Percentiles rank a stretch among this genome's conserved stretches.
Conservation (phyloP, 1,140 invertebrate species). For the Drosophila lacteicornis region DNA sequence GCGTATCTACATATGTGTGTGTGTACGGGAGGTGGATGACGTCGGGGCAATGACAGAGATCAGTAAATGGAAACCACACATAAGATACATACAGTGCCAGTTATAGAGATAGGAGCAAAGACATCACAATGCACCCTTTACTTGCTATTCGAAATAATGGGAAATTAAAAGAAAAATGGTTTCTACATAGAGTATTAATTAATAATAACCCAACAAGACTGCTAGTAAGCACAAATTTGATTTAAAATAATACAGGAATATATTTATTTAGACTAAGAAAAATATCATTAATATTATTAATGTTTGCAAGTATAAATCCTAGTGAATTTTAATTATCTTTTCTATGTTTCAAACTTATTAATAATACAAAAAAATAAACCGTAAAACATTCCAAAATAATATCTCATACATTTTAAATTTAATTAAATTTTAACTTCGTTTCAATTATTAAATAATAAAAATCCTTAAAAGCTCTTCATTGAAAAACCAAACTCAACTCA, state of each 20-base stretch:
- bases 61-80: slow-evolving; percentile 45
- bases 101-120: background rate
- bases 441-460: slow-evolving; percentile 1
- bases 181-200: background rate
- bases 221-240: no score
- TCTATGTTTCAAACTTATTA: no score
- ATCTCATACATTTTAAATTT: background rate
- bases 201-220: no score
- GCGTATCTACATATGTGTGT: slow-evolving; percentile 14
- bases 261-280: no score
- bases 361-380: no score
- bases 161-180: background rate
- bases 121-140: background rate
- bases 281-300: no score
- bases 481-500: background rate
- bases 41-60: slow-evolving; percentile 54
- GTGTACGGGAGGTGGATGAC: slow-evolving; percentile 26
- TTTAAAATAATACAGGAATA: no score
- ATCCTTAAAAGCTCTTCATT: background rate
- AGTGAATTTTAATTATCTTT: no score
- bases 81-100: slow-evolving; percentile 8
- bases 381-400: no score
- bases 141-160: background rate
- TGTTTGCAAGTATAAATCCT: no score
- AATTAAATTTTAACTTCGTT: background rate